Evolutionary conservation across 2,888 invertebrate genomes (phyloP).

Genomic region (Pheosia gnoma): DNA sequence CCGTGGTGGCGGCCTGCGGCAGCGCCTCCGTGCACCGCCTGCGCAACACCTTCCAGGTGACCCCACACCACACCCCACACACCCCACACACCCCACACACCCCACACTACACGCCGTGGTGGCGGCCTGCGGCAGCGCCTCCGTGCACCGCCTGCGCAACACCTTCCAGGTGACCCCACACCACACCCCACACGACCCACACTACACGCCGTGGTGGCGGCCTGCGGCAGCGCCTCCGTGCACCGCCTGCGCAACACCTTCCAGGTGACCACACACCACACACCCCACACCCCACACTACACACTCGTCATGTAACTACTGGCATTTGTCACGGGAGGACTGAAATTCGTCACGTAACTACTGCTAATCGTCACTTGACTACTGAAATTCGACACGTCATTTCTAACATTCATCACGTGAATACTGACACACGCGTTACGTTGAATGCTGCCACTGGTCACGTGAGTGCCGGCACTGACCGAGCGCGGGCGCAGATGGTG

Average conservation of each 20-base stretch:
- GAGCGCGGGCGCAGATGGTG: conserved; percentile 81
- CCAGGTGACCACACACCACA: conserved; percentile 12
- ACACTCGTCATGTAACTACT: not conserved
- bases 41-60: conserved; percentile 15
- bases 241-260: conserved; percentile 1
- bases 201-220: not conserved
- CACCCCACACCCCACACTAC: not conserved
- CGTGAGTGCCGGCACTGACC: not conserved
- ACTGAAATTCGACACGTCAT: too few species aligned
- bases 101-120: too few species aligned
- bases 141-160: conserved; percentile 8
- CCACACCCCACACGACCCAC: too few species aligned
- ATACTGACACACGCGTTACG: too few species aligned
- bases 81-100: too few species aligned
- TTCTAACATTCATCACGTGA: too few species aligned
- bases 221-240: too few species aligned
- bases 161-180: too few species aligned
- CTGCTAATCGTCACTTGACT: too few species aligned
- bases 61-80: not conserved
- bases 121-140: not conserved
- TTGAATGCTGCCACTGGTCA: not conserved
- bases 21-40: too few species aligned
- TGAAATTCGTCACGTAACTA: too few species aligned
- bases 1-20: too few species aligned
- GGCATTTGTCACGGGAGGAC: not conserved